Conservation (phyloP, 2,888 invertebrate species). For the Galeopsomyia nigrocyanea region DNA sequence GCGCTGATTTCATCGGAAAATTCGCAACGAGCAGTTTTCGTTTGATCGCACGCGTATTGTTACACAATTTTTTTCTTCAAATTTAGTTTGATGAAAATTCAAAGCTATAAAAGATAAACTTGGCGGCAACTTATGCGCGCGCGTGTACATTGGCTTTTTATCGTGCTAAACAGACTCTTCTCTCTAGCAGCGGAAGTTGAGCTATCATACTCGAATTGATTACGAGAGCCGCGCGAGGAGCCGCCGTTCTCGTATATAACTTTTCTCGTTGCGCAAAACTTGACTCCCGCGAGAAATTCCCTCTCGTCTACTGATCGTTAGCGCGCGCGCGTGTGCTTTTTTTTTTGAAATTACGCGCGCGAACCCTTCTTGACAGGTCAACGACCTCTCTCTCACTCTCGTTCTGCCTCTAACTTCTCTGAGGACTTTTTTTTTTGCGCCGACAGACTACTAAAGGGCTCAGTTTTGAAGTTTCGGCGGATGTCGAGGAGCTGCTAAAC, state of each 20-base stretch:
- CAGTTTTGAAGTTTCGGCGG: too few relatives aligned
- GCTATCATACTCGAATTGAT: conserved; percentile 42
- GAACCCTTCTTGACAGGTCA: conserved; percentile 29
- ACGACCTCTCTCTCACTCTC: background rate
- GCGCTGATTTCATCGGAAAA: background rate
- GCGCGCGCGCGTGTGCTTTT: conserved; percentile 1
- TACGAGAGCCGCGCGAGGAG: conserved; percentile 18
- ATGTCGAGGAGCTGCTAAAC: too few relatives aligned
- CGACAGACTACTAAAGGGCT: too few relatives aligned
- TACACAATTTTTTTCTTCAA: too few relatives aligned
- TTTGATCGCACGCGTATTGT: background rate
- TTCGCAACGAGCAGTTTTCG: too few relatives aligned
- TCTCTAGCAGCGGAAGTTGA: conserved; percentile 31
- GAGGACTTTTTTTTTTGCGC: too few relatives aligned
- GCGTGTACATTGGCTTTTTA: conserved; percentile 12
- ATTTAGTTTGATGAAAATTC: too few relatives aligned
- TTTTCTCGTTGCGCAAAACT: conserved; percentile 45
- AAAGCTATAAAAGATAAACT: too few relatives aligned
- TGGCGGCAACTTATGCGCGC: background rate
- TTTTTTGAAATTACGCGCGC: conserved; percentile 30
- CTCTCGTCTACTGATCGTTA: background rate
- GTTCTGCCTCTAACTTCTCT: too few relatives aligned
- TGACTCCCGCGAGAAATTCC: conserved; percentile 27
- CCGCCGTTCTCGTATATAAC: conserved; percentile 20
- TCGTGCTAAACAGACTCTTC: background rate